A percentile compares a stretch with the other conserved stretches of the same genome.
phyloP scores from a whole-genome alignment of 2,888 invertebrate species.

The Zelleria hepariella region DNA sequence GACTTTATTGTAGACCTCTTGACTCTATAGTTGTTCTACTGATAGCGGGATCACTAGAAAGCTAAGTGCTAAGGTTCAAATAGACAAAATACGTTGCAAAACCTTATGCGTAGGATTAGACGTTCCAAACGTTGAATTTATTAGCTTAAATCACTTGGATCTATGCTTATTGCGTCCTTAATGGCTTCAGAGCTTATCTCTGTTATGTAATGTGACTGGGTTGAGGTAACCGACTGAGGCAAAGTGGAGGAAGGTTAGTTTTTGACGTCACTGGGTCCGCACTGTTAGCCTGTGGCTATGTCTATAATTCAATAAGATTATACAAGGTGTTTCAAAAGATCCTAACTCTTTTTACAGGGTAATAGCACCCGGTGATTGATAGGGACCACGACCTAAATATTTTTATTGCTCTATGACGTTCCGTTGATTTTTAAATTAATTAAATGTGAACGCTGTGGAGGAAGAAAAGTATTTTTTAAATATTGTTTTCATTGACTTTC shows the following conservation, averaged over 20 bases:
- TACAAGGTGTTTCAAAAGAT: too few relatives aligned
- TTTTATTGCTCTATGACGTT: too few relatives aligned
- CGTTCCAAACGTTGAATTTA: neutral
- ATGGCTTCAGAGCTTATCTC: neutral
- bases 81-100: conserved; percentile 1
- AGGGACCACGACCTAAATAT: too few relatives aligned
- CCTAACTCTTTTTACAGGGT: too few relatives aligned
- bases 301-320: too few relatives aligned
- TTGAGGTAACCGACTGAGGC: neutral
- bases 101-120: neutral
- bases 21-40: neutral
- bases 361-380: too few relatives aligned
- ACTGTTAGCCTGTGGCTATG: too few relatives aligned
- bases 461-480: too few relatives aligned
- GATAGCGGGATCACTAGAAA: neutral
- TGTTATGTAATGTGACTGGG: neutral
- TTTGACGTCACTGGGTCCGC: too few relatives aligned
- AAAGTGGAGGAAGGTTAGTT: neutral
- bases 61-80: neutral
- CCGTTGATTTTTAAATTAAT: too few relatives aligned
- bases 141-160: neutral
- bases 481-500: too few relatives aligned
- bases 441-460: too few relatives aligned
- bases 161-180: neutral
- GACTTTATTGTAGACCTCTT: neutral